Evolutionary conservation across 2,797 vertebrate genomes (phyloP).

Genomic region (Chaetophractus vellerosus): DNA sequence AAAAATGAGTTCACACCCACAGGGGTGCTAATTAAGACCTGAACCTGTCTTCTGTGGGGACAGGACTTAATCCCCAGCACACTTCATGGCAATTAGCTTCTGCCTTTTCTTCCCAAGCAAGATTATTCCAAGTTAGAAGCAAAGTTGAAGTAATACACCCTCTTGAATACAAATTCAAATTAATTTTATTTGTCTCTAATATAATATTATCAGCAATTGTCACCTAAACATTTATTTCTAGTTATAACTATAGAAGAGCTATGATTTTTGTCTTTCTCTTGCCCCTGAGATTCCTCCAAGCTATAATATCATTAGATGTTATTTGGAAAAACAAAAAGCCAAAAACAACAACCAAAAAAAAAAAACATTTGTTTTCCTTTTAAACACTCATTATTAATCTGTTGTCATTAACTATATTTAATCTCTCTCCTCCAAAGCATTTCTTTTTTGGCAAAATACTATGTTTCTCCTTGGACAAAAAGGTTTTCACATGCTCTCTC

Average conservation of each 20-base stretch:
- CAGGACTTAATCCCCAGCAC: too few relatives aligned
- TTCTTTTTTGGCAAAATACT: not conserved
- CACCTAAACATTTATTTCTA: conserved; percentile 53
- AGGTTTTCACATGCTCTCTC: not conserved
- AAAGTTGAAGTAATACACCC: conserved; percentile 47
- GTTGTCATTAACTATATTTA: conserved; percentile 5
- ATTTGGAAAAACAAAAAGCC: not conserved
- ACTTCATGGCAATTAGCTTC: conserved; percentile 72
- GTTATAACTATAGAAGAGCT: conserved; percentile 60
- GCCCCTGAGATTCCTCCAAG: conserved; percentile 19
- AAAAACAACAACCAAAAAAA: too few relatives aligned
- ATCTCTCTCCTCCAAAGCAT: conserved; percentile 9
- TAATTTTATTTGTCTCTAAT: conserved; percentile 73
- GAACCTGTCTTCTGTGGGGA: too few relatives aligned
- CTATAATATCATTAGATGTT: not conserved
- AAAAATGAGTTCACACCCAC: too few relatives aligned
- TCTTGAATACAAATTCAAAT: conserved; percentile 66
- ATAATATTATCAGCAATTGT: conserved; percentile 50
- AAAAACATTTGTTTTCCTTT: not conserved
- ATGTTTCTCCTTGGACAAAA: not conserved
- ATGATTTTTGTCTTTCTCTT: conserved; percentile 54
- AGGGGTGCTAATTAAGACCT: too few relatives aligned
- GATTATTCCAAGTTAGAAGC: conserved; percentile 60
- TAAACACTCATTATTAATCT: conserved; percentile 24
- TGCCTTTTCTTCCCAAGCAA: conserved; percentile 30